A percentile compares a stretch with the other conserved stretches of the same genome.
Conservation (phyloP, 2,888 invertebrate genomes). For the Tetheella fluctuosa region DNA sequence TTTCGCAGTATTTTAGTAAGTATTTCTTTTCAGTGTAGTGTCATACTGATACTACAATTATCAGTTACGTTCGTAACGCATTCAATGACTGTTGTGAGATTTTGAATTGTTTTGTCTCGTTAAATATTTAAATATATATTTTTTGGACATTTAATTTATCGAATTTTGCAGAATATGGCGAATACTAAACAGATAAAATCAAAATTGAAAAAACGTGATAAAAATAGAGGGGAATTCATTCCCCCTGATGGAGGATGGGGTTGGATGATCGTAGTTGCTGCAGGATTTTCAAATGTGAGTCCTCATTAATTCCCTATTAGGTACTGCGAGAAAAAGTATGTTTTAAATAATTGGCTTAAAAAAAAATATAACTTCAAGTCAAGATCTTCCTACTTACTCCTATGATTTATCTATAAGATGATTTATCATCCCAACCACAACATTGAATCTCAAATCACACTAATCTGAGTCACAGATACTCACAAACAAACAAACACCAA, state of each 20-base stretch:
- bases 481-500: too few relatives aligned
- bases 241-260: conserved; percentile 92
- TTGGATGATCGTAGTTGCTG: conserved; percentile 89
- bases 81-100: conserved; percentile 32
- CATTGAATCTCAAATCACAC: too few relatives aligned
- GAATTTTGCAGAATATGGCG: conserved; percentile 49
- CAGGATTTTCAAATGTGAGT: conserved; percentile 89
- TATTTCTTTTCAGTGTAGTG: too few relatives aligned
- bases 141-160: conserved; percentile 7
- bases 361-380: too few relatives aligned
- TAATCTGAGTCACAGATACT: too few relatives aligned
- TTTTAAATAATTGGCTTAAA: too few relatives aligned
- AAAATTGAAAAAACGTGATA: conserved; percentile 70
- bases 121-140: conserved; percentile 13
- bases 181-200: conserved; percentile 54
- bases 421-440: too few relatives aligned
- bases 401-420: too few relatives aligned
- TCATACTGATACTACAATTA: conserved; percentile 38
- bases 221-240: conserved; percentile 84
- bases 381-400: too few relatives aligned
- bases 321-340: too few relatives aligned
- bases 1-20: too few relatives aligned
- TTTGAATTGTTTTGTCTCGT: conserved; percentile 12
- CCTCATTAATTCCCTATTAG: too few relatives aligned
- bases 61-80: conserved; percentile 48